phyloP scores from a whole-genome alignment of 1,140 invertebrate species.

The Achroia grisella region DNA sequence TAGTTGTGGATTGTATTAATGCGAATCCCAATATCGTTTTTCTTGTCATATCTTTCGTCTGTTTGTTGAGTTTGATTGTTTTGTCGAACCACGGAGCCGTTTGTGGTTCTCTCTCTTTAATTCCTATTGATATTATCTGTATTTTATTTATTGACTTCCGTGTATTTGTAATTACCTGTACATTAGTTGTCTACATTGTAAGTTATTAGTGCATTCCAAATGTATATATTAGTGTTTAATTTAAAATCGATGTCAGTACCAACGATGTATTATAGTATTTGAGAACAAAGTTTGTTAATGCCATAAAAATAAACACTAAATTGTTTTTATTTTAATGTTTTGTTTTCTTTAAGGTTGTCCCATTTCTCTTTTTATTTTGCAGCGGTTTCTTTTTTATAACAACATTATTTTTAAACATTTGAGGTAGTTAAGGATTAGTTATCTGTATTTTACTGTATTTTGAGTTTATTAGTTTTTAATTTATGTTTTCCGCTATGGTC shows the following conservation, averaged over 20 bases:
- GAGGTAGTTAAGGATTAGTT: too few relatives aligned
- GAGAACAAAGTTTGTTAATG: conserved; percentile 63
- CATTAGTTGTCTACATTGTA: conserved; percentile 52
- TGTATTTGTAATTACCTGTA: conserved; percentile 42
- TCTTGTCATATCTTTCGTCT: conserved; percentile 23
- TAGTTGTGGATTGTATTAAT: conserved; percentile 36
- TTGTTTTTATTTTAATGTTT: conserved; percentile 69
- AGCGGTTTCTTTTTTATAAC: too few relatives aligned
- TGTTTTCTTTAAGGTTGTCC: conserved; percentile 35
- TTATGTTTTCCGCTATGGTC: too few relatives aligned
- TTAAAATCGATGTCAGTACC: conserved; percentile 64
- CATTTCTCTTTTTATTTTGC: too few relatives aligned
- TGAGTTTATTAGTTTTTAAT: too few relatives aligned
- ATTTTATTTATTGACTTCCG: conserved; percentile 57
- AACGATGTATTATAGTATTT: conserved; percentile 66
- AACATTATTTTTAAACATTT: too few relatives aligned
- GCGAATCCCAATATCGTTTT: conserved; percentile 30
- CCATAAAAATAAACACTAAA: conserved; percentile 65
- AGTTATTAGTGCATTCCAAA: conserved; percentile 43
- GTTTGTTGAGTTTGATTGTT: conserved; percentile 59
- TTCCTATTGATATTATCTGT: conserved; percentile 27
- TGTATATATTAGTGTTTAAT: conserved; percentile 63
- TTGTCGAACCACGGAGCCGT: background rate
- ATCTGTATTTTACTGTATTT: too few relatives aligned
- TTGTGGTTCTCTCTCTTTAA: conserved; percentile 17